These are phyloP conservation scores for Ariopsis seemanni DNA, from an alignment of 2,113 vertebrate species.

Conservation along the genomic window DNA sequence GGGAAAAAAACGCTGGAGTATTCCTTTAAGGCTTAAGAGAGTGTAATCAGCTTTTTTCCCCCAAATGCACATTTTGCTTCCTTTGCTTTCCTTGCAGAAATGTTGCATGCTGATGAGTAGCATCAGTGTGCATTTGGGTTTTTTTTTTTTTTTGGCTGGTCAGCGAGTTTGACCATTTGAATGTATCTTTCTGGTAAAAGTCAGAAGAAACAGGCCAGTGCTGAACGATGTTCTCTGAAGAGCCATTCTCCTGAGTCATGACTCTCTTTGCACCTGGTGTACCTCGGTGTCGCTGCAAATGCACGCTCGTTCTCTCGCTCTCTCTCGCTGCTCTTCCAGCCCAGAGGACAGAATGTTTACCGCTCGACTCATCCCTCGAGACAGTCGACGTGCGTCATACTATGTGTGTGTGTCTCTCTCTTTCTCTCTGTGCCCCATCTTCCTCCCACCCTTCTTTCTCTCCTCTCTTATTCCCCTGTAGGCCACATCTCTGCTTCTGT, in stretches of 20 bases:
- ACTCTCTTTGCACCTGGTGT: conserved; percentile 63
- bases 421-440: conserved; percentile 28
- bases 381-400: conserved; percentile 63
- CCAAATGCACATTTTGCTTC: conserved; percentile 27
- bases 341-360: conserved; percentile 63
- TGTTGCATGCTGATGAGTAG: conserved; percentile 30
- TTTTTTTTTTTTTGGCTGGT: conserved; percentile 23
- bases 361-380: conserved; percentile 55
- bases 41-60: conserved; percentile 23
- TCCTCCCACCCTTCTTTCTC: neutral
- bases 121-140: neutral
- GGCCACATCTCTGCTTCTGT: neutral
- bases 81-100: conserved; percentile 44
- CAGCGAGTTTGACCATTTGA: conserved; percentile 54
- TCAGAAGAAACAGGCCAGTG: neutral
- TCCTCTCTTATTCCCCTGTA: neutral
- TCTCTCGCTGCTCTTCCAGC: conserved; percentile 49
- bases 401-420: conserved; percentile 1
- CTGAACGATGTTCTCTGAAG: conserved; percentile 34
- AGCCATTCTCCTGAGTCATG: conserved; percentile 36
- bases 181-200: conserved; percentile 41
- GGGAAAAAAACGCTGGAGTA: neutral
- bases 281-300: conserved; percentile 61
- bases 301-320: conserved; percentile 42
- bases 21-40: conserved; percentile 18